phyloP scores from a whole-genome alignment of 2,888 invertebrate genomes.

The Malthinus seriepunctatus region DNA sequence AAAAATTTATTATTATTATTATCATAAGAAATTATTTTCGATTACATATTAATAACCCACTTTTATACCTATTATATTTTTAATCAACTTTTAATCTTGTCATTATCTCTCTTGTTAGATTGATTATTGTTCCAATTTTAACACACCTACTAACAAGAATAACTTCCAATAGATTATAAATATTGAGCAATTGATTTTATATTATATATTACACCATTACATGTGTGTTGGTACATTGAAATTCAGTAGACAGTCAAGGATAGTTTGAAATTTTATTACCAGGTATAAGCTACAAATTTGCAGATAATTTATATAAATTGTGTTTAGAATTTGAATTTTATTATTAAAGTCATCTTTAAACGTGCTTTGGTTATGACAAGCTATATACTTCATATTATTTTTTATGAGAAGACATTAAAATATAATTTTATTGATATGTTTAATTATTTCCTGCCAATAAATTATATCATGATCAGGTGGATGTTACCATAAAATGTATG shows the following conservation, averaged over 20 bases:
- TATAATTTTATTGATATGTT: too few species aligned
- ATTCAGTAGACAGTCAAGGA: conserved; percentile 13
- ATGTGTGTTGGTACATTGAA: conserved; percentile 1
- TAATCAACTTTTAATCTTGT: too few species aligned
- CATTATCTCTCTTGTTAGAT: too few species aligned
- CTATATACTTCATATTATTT: neutral
- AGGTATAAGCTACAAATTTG: conserved; percentile 10
- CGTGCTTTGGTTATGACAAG: conserved; percentile 5
- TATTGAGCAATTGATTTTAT: neutral
- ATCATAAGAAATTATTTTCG: too few species aligned
- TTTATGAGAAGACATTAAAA: too few species aligned
- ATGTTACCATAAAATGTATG: too few species aligned
- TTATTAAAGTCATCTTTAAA: conserved; percentile 8
- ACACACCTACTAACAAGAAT: neutral
- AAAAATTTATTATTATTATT: too few species aligned
- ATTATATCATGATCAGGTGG: too few species aligned
- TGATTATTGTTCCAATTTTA: conserved; percentile 7
- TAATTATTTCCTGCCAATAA: too few species aligned
- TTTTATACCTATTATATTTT: too few species aligned
- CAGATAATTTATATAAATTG: conserved; percentile 9
- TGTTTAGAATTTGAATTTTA: conserved; percentile 4
- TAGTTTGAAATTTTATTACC: conserved; percentile 4
- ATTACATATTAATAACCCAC: too few species aligned
- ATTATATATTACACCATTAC: conserved; percentile 1
- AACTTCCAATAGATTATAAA: too few species aligned